Conservation (phyloP, 2,113 vertebrate species). For the Hyperopisus bebe region DNA sequence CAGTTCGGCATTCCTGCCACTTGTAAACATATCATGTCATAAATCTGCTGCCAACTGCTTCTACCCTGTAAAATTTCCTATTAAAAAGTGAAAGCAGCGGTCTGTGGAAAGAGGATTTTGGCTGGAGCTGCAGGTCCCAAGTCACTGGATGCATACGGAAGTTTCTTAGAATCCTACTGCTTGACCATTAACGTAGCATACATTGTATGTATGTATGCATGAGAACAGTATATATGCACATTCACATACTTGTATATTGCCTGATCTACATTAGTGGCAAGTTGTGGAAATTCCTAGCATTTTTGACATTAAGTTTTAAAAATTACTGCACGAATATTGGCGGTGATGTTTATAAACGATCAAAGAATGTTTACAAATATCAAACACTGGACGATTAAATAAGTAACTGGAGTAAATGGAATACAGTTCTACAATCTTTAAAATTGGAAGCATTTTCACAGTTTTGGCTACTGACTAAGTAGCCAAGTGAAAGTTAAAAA, state of each 20-base stretch:
- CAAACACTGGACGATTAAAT: no score
- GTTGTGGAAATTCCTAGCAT: no score
- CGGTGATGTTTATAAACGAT: no score
- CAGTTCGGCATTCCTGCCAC: slow-evolving; percentile 11
- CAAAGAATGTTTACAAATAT: no score
- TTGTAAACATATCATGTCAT: slow-evolving; percentile 4
- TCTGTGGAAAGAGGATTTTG: slow-evolving; percentile 14
- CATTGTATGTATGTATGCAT: neutral
- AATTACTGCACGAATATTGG: no score
- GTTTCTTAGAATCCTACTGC: neutral
- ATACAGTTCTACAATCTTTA: no score
- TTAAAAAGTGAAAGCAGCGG: neutral
- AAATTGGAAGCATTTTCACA: no score
- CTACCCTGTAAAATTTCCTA: neutral
- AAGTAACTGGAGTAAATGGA: no score
- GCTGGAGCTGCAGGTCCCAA: neutral
- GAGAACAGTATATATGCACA: neutral
- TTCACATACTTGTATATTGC: neutral
- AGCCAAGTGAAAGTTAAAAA: neutral
- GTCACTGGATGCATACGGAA: neutral
- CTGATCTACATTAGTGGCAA: neutral
- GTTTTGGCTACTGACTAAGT: no score
- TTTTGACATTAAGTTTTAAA: no score
- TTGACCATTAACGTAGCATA: neutral
- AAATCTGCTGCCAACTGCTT: neutral